Base-by-base conservation (phyloP, 2,797 vertebrate genomes). In the Clangula hyemalis region DNA sequence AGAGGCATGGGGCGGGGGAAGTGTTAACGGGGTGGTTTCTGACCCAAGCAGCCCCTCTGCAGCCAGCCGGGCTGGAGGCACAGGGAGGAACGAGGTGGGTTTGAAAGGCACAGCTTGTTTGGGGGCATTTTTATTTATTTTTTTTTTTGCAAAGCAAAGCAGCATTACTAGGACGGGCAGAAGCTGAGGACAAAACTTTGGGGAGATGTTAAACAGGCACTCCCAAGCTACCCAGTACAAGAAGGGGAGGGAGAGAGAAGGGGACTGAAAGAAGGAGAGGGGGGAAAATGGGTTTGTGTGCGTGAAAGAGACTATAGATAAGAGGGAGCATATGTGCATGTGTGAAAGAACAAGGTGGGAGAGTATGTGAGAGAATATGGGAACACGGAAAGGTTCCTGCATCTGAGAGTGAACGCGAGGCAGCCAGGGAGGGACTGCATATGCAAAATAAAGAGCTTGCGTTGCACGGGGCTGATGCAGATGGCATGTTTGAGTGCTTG, bases 271-370 rank as follows among this genome's bases (percentile, higher is more conserved):
- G 74, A 47, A 75, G 65, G 13, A 4, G 21, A 15, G 21, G 47
- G 18, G 24, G 11, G 30, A 28, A 11, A 8, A 54, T 60, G 11
- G 58, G 62, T 34, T 78, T 73, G 83, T 68, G 56, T 91, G 73
- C 45, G 32, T 72, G 69, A 70, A 83, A 78, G 92, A 7, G 77
- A 49, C 70, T 91, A 9, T 45, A 87, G 85, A 66, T 90, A 89
- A 89, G 73, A 73, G 10, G 43, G 85, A 96, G 47, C 89, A 93
- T 88, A 89, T 94, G 91, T 92, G 82, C 85, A 93, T 93, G 91
- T 96, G 96, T 94, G 94, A 92, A 92, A 94, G 95, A 90, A 74
- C 87, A 87, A 94, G 77, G 93, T 96, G 94, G 92, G 72, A 96
- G 92, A 90, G 85, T 47, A 75, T 27, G 77, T 24, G 89, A 92